Evolutionary conservation across 2,113 vertebrate species (phyloP).

Genomic region (Diphyllodes magnificus): DNA sequence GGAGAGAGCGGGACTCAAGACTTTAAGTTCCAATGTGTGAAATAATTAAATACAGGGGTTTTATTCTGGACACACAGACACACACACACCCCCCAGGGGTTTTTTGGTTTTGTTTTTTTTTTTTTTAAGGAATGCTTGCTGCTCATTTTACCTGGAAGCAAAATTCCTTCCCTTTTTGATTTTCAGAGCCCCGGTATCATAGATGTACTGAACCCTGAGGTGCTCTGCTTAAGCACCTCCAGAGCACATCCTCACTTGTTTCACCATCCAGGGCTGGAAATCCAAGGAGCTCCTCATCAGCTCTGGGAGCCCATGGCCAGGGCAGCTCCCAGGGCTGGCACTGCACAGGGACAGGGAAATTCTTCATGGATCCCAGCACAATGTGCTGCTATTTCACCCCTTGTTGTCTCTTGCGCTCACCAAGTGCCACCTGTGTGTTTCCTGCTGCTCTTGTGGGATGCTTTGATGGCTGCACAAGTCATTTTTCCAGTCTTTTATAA

Average conservation of each 20-base stretch:
- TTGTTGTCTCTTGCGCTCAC: rapidly evolving
- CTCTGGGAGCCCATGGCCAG: not conserved
- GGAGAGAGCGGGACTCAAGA: not conserved
- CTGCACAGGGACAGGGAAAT: not conserved
- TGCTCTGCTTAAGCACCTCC: not conserved
- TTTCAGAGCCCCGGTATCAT: not conserved
- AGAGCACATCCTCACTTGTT: not conserved
- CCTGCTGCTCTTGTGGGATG: not conserved
- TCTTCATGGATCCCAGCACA: not conserved
- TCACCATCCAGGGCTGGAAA: not conserved
- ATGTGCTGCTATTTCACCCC: not conserved
- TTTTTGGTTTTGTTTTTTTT: not conserved
- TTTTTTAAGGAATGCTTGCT: not conserved
- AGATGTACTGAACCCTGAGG: not conserved
- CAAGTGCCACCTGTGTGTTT: not conserved
- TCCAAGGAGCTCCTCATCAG: rapidly evolving
- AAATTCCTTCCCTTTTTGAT: not conserved
- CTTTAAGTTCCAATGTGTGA: not conserved
- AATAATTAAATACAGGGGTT: not conserved
- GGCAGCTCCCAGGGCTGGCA: not conserved
- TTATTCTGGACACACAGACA: not conserved
- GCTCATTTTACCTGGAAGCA: not conserved
- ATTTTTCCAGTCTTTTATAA: not conserved
- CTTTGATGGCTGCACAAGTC: not conserved
- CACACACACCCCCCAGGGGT: not conserved